Percentiles rank a stretch among this genome's conserved stretches.
Conservation (phyloP, 2,113 vertebrate species). For the Panurus biarmicus region DNA sequence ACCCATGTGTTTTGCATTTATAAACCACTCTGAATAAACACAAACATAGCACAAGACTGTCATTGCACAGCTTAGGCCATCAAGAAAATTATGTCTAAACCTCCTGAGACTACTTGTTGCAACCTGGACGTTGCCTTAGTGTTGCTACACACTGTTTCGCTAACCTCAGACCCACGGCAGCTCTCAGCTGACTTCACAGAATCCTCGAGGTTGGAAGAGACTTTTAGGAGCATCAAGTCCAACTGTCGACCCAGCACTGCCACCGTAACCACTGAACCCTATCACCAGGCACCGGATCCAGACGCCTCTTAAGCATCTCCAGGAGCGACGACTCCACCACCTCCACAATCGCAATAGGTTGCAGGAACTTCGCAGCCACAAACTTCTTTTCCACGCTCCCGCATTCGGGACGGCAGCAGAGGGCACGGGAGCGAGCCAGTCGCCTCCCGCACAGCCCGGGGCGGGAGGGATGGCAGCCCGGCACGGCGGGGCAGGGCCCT, state of each 20-base stretch:
- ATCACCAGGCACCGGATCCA: too few relatives aligned
- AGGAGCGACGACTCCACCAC: too few relatives aligned
- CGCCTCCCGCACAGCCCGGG: not conserved
- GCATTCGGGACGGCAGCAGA: accelerated
- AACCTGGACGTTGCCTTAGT: not conserved
- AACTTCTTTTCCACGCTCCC: not conserved
- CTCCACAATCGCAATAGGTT: not conserved
- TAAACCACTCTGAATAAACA: not conserved
- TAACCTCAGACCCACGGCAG: not conserved
- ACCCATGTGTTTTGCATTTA: not conserved
- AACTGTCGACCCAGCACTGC: not conserved
- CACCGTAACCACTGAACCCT: not conserved
- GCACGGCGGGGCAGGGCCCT: not conserved
- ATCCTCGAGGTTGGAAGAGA: not conserved
- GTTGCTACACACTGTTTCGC: accelerated
- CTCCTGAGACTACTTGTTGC: not conserved
- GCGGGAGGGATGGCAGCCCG: too few relatives aligned
- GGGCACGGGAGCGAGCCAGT: not conserved
- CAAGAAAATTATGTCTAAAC: not conserved
- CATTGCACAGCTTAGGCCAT: not conserved
- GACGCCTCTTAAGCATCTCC: not conserved
- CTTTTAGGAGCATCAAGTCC: too few relatives aligned
- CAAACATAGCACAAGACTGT: not conserved
- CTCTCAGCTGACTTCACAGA: not conserved
- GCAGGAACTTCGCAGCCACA: too few relatives aligned